Conservation (phyloP, 2,113 vertebrate genomes). For the Pitta sordida region DNA sequence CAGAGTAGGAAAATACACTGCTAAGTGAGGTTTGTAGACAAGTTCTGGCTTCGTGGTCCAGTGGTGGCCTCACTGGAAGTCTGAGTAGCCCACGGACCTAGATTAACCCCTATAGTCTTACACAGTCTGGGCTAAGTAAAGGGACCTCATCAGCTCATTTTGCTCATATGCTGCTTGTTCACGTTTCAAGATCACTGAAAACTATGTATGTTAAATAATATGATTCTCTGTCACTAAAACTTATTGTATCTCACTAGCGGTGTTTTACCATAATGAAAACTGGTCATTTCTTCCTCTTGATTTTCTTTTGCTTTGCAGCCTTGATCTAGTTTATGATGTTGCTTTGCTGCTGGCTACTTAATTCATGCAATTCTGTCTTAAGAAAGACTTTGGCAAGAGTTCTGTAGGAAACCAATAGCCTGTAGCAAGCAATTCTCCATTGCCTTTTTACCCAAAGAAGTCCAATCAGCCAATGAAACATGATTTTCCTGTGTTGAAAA, state of each 20-base stretch:
- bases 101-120: background rate
- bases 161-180: background rate
- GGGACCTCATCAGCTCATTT: background rate
- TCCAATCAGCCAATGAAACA: background rate
- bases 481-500: background rate
- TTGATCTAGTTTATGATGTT: background rate
- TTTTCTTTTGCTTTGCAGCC: background rate
- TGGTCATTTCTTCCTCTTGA: background rate
- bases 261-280: background rate
- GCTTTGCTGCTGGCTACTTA: background rate
- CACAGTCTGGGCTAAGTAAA: background rate
- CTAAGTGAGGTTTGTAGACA: rapidly evolving
- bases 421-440: background rate
- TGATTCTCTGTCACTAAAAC: background rate
- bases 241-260: background rate
- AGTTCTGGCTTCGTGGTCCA: background rate
- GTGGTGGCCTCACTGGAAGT: background rate
- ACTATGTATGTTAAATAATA: background rate
- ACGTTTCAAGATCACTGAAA: background rate
- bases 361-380: conserved; percentile 1
- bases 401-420: background rate
- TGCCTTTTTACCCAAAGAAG: background rate
- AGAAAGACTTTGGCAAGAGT: background rate
- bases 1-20: background rate
- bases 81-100: background rate